Percentiles rank a stretch among this genome's conserved stretches.
These are phyloP conservation scores for Scaptomyza graminum DNA, from an alignment of 1,140 invertebrate genomes.

Conservation along the genomic window DNA sequence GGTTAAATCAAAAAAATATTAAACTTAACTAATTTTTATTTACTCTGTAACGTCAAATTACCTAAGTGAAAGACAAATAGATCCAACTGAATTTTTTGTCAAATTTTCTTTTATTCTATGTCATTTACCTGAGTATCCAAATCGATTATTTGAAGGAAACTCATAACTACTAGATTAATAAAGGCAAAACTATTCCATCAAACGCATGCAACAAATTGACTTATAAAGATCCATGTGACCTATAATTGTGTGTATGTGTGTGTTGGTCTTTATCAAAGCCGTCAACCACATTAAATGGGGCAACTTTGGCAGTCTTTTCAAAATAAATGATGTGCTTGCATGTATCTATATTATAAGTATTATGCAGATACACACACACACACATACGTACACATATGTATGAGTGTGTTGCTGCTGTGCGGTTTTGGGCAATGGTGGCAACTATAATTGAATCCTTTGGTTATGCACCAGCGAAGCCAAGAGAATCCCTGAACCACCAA, in stretches of 20 bases:
- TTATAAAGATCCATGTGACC: background rate
- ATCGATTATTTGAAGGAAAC: no score
- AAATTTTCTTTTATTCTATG: no score
- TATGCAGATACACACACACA: background rate
- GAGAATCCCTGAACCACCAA: slow-evolving; percentile 30
- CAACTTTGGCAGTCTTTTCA: slow-evolving; percentile 18
- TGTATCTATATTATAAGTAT: background rate
- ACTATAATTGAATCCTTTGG: slow-evolving; percentile 75
- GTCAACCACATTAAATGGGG: slow-evolving; percentile 25
- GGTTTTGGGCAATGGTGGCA: slow-evolving; percentile 47
- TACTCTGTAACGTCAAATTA: no score
- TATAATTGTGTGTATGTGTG: background rate
- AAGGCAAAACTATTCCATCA: no score
- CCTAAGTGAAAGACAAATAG: no score
- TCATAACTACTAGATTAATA: no score
- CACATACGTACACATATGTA: slow-evolving; percentile 2
- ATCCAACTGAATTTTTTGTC: no score
- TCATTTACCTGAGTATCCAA: no score
- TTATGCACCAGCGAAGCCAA: slow-evolving; percentile 38
- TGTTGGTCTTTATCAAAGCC: slow-evolving; percentile 5
- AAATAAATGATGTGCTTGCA: slow-evolving; percentile 7
- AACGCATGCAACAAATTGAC: background rate
- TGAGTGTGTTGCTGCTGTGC: slow-evolving; percentile 34
- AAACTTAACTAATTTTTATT: no score
- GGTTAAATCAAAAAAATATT: no score